Conservation (phyloP, 2,888 invertebrate genomes). For the Chalcosyrphus nemorum region DNA sequence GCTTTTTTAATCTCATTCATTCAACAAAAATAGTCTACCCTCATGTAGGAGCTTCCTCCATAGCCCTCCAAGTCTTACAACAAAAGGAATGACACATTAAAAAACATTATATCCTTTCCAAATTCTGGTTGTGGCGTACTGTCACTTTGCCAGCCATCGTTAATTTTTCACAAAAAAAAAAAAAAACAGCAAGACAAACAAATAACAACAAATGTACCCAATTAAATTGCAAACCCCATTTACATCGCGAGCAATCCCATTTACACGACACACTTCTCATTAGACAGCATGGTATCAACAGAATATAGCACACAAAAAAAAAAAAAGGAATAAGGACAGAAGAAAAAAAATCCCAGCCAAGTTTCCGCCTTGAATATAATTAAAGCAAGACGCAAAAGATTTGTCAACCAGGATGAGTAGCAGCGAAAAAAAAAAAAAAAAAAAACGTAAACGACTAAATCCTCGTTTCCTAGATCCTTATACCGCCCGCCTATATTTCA, state of each 20-base stretch:
- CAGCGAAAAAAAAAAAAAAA: not conserved
- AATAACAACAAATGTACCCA: conserved; percentile 9
- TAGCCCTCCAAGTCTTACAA: too few species aligned
- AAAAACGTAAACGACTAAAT: too few species aligned
- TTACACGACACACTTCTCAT: conserved; percentile 23
- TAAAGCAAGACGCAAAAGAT: conserved; percentile 44
- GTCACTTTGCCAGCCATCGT: not conserved
- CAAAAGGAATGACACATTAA: not conserved
- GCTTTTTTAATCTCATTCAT: too few species aligned
- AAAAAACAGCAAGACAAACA: not conserved
- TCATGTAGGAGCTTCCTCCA: too few species aligned
- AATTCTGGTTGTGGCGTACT: not conserved
- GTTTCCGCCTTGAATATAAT: conserved; percentile 37
- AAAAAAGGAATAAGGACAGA: not conserved
- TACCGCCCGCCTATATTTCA: not conserved
- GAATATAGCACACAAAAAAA: too few species aligned
- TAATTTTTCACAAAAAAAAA: not conserved
- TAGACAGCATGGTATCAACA: not conserved
- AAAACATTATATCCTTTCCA: not conserved
- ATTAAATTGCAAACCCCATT: conserved; percentile 38
- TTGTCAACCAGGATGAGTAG: conserved; percentile 27
- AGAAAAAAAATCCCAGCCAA: conserved; percentile 13
- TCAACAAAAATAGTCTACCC: too few species aligned
- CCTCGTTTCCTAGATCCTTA: not conserved
- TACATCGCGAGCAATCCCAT: conserved; percentile 20